phyloP scores from a whole-genome alignment of 2,888 invertebrate species.

The Epinotia bilunana region DNA sequence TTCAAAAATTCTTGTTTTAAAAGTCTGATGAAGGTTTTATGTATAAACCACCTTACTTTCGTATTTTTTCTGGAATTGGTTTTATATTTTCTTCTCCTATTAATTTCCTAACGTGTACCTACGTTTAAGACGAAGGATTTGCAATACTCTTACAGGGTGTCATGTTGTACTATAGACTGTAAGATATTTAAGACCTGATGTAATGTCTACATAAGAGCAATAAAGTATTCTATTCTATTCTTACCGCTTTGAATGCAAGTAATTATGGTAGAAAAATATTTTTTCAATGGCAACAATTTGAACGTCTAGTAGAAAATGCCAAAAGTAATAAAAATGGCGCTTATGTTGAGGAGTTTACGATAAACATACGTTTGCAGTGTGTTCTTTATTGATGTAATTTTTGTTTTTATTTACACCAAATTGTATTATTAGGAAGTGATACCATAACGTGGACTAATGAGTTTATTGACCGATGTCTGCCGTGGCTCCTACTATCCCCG shows the following conservation, averaged over 20 bases:
- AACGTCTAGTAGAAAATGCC: constrained; percentile 43
- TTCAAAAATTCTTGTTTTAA: neutral
- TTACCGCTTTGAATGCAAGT: neutral
- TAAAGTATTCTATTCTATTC: too few relatives aligned
- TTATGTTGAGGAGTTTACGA: constrained; percentile 69
- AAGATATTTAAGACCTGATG: too few relatives aligned
- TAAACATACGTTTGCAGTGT: constrained; percentile 70
- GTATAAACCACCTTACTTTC: too few relatives aligned
- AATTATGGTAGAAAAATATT: constrained; percentile 2
- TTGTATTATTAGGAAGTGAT: constrained; percentile 62
- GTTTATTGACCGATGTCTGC: constrained; percentile 84
- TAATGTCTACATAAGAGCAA: too few relatives aligned
- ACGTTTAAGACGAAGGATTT: too few relatives aligned
- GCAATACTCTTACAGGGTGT: too few relatives aligned
- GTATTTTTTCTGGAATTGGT: neutral
- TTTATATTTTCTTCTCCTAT: too few relatives aligned
- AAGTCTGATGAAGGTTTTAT: neutral
- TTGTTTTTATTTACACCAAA: constrained; percentile 49
- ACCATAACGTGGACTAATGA: constrained; percentile 78
- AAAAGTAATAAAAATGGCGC: constrained; percentile 73
- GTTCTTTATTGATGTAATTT: constrained; percentile 51
- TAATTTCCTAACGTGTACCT: too few relatives aligned
- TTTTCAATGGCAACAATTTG: constrained; percentile 32
- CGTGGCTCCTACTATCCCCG: constrained; percentile 84
- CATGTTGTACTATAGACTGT: too few relatives aligned